Base-by-base conservation (phyloP, 2,888 invertebrate genomes). In the Hirtodrosophila cameraria region DNA sequence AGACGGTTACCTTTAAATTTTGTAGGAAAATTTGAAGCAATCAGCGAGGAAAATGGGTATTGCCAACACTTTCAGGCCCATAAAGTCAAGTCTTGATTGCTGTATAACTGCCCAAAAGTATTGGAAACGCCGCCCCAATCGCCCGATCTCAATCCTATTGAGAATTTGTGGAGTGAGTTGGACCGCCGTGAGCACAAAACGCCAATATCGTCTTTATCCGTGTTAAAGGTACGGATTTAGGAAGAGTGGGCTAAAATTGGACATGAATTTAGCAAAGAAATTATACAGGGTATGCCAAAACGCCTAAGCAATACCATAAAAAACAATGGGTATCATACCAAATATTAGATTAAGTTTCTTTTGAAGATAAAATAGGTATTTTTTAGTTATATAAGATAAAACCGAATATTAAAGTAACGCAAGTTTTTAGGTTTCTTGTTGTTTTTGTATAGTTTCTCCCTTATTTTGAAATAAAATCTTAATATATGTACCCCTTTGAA, bases 151-250 rank as follows among this genome's bases (percentile, higher is more conserved):
- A 42, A 42, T 4, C 42, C 28, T 4, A 27, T 42, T 5, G 42
- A 42, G n/a, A 31, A 31, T 31, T 43, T 43, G 43, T 43, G 31
- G 30, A 31, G 43, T 31, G 18, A 31, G 16, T 43, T 42, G 42
- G 16, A 42, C 28, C 42, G 28, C n/a, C 28, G 28, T 28, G 42
- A 15, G 2, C 42, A 30, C 18, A 27, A 42, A 28, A 28, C 18
- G 28, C 42, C 20, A 11, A 43, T 43, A 18, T 28, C 48, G 5
- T 48, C 36, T 9, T 35, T 36, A 36, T 27, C 27, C 6, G 35
- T 18, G 4, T 36, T 36, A 4, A 36, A 46, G 8, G 5, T 16
- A 25, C 33, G 46, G 35, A 35, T 46, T 46, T 27, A 35, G 35
- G 27, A 46, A 23, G 25, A 46, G 12, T 33, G 45, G 31, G 31